phyloP scores from a whole-genome alignment of 2,888 invertebrate species.

The Euphydryas editha region DNA sequence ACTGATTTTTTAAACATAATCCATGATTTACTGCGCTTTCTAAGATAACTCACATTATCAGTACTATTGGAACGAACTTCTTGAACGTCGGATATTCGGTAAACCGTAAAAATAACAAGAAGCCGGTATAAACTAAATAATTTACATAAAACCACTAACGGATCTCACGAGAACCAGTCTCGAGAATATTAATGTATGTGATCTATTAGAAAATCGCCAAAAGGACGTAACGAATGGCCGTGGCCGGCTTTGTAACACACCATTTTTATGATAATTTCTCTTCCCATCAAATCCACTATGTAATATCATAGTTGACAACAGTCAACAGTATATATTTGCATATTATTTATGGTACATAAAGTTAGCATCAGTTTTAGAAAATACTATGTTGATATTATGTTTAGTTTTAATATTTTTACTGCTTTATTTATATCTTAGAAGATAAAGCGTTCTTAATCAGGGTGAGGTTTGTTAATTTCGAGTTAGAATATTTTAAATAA shows the following conservation, averaged over 20 bases:
- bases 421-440: no score
- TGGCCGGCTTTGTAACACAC: slow-evolving; percentile 59
- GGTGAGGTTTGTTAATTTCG: slow-evolving; percentile 20
- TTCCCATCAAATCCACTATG: slow-evolving; percentile 58
- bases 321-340: slow-evolving; percentile 57
- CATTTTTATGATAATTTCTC: slow-evolving; percentile 70
- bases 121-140: slow-evolving; percentile 76
- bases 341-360: slow-evolving; percentile 53
- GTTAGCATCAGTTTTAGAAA: slow-evolving; percentile 47
- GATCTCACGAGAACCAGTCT: slow-evolving; percentile 80
- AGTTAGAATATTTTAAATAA: slow-evolving; percentile 16
- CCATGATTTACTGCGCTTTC: slow-evolving; percentile 71
- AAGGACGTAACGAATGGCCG: slow-evolving; percentile 57
- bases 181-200: slow-evolving; percentile 75
- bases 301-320: slow-evolving; percentile 52
- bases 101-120: slow-evolving; percentile 67
- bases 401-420: no score
- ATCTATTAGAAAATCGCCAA: slow-evolving; percentile 82
- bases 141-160: slow-evolving; percentile 83
- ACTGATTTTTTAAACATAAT: slow-evolving; percentile 53
- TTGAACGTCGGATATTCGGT: slow-evolving; percentile 49
- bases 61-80: no score
- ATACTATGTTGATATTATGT: no score
- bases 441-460: background rate
- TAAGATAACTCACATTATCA: slow-evolving; percentile 62